A percentile compares a stretch with the other conserved stretches of the same genome.
Evolutionary conservation across 2,888 invertebrate genomes (phyloP).

Genomic region (Copidosoma aretas): DNA sequence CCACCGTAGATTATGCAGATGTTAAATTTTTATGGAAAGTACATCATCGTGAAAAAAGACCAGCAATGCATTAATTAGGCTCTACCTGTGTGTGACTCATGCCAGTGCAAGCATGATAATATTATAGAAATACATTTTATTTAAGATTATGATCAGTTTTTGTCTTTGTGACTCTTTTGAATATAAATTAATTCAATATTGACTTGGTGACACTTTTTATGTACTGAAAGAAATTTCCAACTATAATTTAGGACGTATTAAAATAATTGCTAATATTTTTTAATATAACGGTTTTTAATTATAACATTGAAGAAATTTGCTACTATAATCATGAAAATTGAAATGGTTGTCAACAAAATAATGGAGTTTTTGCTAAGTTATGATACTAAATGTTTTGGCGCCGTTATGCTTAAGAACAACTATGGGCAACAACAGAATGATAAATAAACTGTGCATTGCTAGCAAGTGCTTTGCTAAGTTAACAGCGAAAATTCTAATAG

Average conservation of each 20-base stretch:
- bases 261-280: too few relatives aligned
- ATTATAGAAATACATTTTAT: background rate
- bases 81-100: constrained; percentile 23
- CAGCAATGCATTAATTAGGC: constrained; percentile 47
- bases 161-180: background rate
- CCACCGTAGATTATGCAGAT: constrained; percentile 59
- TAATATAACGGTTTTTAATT: background rate
- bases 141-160: background rate
- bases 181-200: background rate
- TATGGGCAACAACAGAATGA: constrained; percentile 40
- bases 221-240: too few relatives aligned
- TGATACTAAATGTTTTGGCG: constrained; percentile 20
- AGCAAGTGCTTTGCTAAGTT: constrained; percentile 53
- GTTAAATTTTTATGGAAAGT: constrained; percentile 53
- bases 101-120: constrained; percentile 17
- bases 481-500: constrained; percentile 40
- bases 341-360: background rate
- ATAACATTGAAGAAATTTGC: background rate
- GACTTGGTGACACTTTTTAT: too few relatives aligned
- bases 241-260: too few relatives aligned
- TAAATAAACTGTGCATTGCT: constrained; percentile 54
- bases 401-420: constrained; percentile 30
- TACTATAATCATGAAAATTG: background rate
- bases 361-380: constrained; percentile 2
- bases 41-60: constrained; percentile 55